A percentile compares a stretch with the other conserved stretches of the same genome.
Conservation (phyloP, 2,888 invertebrate genomes). For the Megalurothrips usitatus region DNA sequence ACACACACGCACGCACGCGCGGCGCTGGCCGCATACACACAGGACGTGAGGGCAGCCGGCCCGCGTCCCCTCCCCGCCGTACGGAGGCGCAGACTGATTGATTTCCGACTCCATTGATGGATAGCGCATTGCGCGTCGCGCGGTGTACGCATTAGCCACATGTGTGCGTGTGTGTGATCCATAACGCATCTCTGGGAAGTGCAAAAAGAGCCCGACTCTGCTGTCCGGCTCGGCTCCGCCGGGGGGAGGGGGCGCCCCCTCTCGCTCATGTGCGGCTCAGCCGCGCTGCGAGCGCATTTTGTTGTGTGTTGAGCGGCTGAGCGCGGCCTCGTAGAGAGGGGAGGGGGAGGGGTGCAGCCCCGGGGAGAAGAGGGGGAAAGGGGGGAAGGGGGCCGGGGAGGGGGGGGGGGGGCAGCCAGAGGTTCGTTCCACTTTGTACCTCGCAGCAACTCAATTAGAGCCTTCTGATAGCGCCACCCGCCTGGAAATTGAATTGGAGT, state of each 20-base stretch:
- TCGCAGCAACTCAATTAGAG: conserved; percentile 6
- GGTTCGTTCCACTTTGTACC: background rate
- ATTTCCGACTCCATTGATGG: conserved; percentile 20
- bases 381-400: background rate
- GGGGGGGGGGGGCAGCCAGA: background rate
- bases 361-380: background rate
- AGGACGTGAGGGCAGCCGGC: background rate
- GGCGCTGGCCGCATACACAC: background rate
- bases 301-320: background rate
- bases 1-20: no score
- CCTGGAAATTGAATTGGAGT: conserved; percentile 22
- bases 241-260: background rate
- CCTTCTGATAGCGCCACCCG: background rate
- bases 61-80: background rate
- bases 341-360: background rate
- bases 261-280: background rate
- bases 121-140: background rate
- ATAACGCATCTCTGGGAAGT: no score
- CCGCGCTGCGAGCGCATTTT: background rate
- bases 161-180: no score
- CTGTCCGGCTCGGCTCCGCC: background rate
- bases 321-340: background rate
- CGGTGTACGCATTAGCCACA: background rate
- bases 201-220: no score
- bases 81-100: background rate